Evolutionary conservation across 1,140 invertebrate genomes (phyloP).

Genomic region (Eumeta japonica): DNA sequence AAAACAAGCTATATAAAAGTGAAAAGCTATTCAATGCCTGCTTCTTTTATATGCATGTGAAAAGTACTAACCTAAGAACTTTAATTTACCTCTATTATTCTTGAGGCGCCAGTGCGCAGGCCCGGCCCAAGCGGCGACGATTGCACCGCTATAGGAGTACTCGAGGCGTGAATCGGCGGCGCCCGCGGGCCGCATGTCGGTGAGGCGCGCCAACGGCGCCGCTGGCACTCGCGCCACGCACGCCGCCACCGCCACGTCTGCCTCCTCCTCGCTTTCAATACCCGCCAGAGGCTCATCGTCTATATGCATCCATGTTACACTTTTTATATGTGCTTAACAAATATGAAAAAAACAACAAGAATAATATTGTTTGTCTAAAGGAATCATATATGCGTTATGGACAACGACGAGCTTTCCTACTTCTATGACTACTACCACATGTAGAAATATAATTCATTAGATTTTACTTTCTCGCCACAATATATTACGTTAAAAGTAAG

Average conservation of each 20-base stretch:
- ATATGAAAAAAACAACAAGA: slow-evolving; percentile 5
- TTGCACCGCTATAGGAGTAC: slow-evolving; percentile 67
- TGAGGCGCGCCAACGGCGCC: slow-evolving; percentile 22
- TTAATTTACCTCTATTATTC: slow-evolving; percentile 52
- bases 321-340: too few species aligned
- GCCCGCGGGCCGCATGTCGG: slow-evolving; percentile 43
- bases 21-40: background rate
- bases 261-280: slow-evolving; percentile 48
- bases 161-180: slow-evolving; percentile 54
- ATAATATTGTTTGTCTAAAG: too few species aligned
- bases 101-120: slow-evolving; percentile 73
- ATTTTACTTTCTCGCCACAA: too few species aligned
- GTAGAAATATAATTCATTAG: too few species aligned
- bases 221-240: slow-evolving; percentile 34
- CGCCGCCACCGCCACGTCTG: slow-evolving; percentile 42
- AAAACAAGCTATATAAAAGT: background rate
- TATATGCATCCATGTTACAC: too few species aligned
- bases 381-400: too few species aligned
- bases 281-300: slow-evolving; percentile 45
- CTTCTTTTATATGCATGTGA: too few species aligned
- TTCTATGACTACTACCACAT: too few species aligned
- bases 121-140: slow-evolving; percentile 70
- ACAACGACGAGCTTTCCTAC: too few species aligned
- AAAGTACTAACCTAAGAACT: too few species aligned
- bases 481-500: too few species aligned